Evolutionary conservation across 2,797 vertebrate genomes (phyloP), one percentile per base, ranked within the genome.

Genomic region (Schizothorax lantsangensis): DNA sequence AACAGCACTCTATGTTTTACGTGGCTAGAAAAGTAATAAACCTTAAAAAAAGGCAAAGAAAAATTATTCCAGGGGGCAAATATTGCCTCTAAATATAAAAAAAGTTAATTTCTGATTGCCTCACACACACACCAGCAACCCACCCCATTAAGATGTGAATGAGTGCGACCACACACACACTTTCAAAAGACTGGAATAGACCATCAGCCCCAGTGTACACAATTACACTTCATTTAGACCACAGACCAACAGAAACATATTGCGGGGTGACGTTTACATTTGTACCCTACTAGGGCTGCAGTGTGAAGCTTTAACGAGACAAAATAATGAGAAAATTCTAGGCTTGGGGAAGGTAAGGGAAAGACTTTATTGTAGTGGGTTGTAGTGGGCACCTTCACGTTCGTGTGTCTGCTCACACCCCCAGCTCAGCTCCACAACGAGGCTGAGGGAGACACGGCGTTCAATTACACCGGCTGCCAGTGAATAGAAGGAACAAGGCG

Each of bases 381-480:
- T 38, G 84, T 85, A 43, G 91, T 72, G 83, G 73, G 86, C 79
- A 86, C 90, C 73, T 89, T 86, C 79, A 54, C 82, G 73, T 62
- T 87, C 74, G 85, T 87, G 84, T 66, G 86, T 73, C 62, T 85
- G 54, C 54, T 75, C 79, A 52, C 87, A 73, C 79, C 84, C 71
- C 64, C 57, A 64, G 79, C 77, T 84, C 89, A 15, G 52, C 85
- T 92, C 90, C 90, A 91, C 89, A 88, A 47, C 89, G 84, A 92
- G 90, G 90, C 92, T 92, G 88, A 84, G 80, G 85, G 89, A 91
- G 90, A 89, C 85, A 86, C 88, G 87, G 94, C 92, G 91, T 94
- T 91, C 90, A 94, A 92, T 93, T 93, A 93, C 93, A 89, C 88
- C 87, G 89, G 86, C 88, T 88, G 86, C 80, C 52, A 73, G 88